phyloP scores from a whole-genome alignment of 2,888 invertebrate genomes.

The Lottia scabra region DNA sequence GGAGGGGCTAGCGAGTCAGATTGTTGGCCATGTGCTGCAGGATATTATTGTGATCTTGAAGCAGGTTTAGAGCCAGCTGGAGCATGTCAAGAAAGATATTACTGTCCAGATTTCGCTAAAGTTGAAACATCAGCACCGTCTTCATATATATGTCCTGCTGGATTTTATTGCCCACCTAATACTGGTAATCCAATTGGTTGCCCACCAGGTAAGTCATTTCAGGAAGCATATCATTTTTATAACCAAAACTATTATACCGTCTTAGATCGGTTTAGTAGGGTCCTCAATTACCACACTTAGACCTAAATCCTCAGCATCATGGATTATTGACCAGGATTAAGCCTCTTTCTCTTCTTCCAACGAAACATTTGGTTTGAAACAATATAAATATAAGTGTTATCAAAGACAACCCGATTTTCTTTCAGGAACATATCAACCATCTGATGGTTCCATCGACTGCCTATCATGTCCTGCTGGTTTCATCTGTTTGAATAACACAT shows the following conservation, averaged over 20 bases:
- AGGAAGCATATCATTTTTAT: too few species aligned
- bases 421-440: slow-evolving; percentile 59
- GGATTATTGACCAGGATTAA: too few species aligned
- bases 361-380: too few species aligned
- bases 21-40: slow-evolving; percentile 55
- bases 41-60: slow-evolving; percentile 48
- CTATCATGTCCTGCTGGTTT: slow-evolving; percentile 48
- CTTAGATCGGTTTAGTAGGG: too few species aligned
- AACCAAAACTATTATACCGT: not conserved
- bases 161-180: slow-evolving; percentile 50
- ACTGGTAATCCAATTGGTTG: slow-evolving; percentile 51
- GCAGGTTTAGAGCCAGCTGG: slow-evolving; percentile 46
- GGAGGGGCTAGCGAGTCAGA: slow-evolving; percentile 44
- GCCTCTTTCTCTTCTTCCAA: too few species aligned
- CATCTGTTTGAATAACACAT: slow-evolving; percentile 55
- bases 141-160: slow-evolving; percentile 49
- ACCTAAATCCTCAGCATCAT: too few species aligned
- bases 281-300: too few species aligned
- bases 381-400: too few species aligned
- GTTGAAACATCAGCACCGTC: slow-evolving; percentile 44
- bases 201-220: slow-evolving; percentile 41
- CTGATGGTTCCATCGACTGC: slow-evolving; percentile 44
- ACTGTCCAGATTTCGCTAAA: slow-evolving; percentile 52
- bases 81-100: slow-evolving; percentile 49
- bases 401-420: too few species aligned